These are phyloP conservation scores for Torymus tubicola DNA, from an alignment of 2,888 invertebrate genomes.

Conservation along the genomic window DNA sequence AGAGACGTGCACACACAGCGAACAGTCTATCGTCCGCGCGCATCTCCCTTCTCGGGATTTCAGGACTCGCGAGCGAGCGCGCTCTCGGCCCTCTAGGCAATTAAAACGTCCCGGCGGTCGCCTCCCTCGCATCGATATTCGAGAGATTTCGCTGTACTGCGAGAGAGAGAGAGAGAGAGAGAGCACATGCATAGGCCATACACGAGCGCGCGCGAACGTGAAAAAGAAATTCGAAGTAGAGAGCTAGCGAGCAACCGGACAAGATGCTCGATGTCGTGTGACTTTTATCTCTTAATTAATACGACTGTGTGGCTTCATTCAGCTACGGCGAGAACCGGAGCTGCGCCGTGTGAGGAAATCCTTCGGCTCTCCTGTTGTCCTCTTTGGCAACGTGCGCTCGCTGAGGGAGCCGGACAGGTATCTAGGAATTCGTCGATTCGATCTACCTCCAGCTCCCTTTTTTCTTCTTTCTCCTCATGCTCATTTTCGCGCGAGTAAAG, in stretches of 20 bases:
- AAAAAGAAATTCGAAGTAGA: conserved; percentile 49
- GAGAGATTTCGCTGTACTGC: conserved; percentile 28
- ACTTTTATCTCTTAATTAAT: conserved; percentile 57
- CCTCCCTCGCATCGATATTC: conserved; percentile 42
- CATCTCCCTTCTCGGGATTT: conserved; percentile 57
- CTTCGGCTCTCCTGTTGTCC: no score
- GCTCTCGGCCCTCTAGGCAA: conserved; percentile 64
- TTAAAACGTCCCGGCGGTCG: conserved; percentile 70
- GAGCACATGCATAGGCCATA: no score
- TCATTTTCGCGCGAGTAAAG: no score
- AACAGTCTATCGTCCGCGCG: conserved; percentile 33
- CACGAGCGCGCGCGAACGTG: neutral
- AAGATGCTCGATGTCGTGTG: conserved; percentile 37
- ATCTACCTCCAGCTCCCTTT: no score
- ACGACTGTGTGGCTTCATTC: conserved; percentile 18
- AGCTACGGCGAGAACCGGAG: neutral
- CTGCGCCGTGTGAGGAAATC: no score
- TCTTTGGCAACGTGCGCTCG: no score
- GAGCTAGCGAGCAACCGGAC: conserved; percentile 39
- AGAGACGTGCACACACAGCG: conserved; percentile 63
- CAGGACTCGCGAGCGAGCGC: conserved; percentile 43
- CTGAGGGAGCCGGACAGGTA: no score
- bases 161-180: no score
- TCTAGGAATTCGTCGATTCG: no score
- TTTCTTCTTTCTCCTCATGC: no score